A percentile compares a stretch with the other conserved stretches of the same genome.
Evolutionary conservation across 2,797 vertebrate species (phyloP).

Genomic region (Denticeps clupeoides): DNA sequence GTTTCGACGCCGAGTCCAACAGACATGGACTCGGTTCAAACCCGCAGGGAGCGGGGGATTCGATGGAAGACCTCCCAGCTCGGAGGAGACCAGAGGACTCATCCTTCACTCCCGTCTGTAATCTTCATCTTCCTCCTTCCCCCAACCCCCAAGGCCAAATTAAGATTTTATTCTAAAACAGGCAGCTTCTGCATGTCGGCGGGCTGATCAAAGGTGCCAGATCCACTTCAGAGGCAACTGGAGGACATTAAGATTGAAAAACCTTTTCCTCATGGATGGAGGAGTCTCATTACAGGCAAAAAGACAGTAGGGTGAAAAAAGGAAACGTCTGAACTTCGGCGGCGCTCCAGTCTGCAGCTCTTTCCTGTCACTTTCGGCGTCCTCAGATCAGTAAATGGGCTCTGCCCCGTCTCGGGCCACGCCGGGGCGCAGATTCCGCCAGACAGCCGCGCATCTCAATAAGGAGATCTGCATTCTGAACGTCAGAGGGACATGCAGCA

Average conservation of each 20-base stretch:
- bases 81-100: no score
- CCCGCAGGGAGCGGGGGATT: no score
- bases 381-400: constrained; percentile 1
- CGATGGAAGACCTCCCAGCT: no score
- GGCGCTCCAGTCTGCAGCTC: background rate
- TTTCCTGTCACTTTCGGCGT: constrained; percentile 4
- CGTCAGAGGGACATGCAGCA: no score
- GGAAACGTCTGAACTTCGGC: background rate
- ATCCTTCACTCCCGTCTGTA: background rate
- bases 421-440: background rate
- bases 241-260: constrained; percentile 73
- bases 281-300: constrained; percentile 56
- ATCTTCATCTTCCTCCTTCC: constrained; percentile 11
- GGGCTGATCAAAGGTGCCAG: constrained; percentile 64
- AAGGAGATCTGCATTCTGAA: no score
- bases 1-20: background rate
- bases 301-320: background rate
- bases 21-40: constrained; percentile 1
- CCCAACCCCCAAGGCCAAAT: constrained; percentile 52
- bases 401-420: background rate
- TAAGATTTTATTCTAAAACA: constrained; percentile 69
- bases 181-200: constrained; percentile 61
- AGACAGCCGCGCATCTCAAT: no score
- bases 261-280: constrained; percentile 63
- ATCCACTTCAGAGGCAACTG: constrained; percentile 61